Conservation (phyloP, 2,113 vertebrate species). For the Carassius gibelio region DNA sequence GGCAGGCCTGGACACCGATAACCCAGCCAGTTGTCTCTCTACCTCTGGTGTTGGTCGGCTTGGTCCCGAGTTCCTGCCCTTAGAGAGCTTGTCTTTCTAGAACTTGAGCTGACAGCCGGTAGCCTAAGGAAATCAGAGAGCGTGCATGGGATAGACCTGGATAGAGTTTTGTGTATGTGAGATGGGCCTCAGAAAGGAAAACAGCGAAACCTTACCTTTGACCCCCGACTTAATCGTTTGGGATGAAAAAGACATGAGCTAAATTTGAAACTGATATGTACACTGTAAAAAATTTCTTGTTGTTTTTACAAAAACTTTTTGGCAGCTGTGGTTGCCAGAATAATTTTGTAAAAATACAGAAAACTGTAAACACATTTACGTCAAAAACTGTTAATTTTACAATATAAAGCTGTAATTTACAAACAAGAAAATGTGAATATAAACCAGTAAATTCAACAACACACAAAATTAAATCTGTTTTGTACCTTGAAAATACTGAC, state of each 20-base stretch:
- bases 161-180: background rate
- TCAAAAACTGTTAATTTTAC: no score
- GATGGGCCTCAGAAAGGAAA: slow-evolving; percentile 17
- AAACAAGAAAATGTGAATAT: no score
- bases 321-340: no score
- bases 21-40: slow-evolving; percentile 46
- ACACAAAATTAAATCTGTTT: no score
- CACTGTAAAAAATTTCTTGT: no score
- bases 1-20: slow-evolving; percentile 44
- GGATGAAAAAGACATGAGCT: slow-evolving; percentile 45
- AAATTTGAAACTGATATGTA: slow-evolving; percentile 19
- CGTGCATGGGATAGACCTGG: slow-evolving; percentile 37
- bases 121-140: slow-evolving; percentile 55
- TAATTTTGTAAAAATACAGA: no score
- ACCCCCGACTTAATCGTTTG: background rate
- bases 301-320: no score
- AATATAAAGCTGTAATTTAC: no score
- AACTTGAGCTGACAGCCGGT: slow-evolving; percentile 51
- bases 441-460: no score
- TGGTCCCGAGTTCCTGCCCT: slow-evolving; percentile 42
- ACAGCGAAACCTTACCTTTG: slow-evolving; percentile 24
- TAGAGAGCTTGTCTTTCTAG: slow-evolving; percentile 40
- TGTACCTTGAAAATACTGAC: no score
- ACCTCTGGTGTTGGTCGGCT: slow-evolving; percentile 45
- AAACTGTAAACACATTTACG: no score